Percentiles rank a stretch among this genome's conserved stretches.
Evolutionary conservation across 2,113 vertebrate genomes (phyloP).

Genomic region (Dasyurus viverrinus): DNA sequence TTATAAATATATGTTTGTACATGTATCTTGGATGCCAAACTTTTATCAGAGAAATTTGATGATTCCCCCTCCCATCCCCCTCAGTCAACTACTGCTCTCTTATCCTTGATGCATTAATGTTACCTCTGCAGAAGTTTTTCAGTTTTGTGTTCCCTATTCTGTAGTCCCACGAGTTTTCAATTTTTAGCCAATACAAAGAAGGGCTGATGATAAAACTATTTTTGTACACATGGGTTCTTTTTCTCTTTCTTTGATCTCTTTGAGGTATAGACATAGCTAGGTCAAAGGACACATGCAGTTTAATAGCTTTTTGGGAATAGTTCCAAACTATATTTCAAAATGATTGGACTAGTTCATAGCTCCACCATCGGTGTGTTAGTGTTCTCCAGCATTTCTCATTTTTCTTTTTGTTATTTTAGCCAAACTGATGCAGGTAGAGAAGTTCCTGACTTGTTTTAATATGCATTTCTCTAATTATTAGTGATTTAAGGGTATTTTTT

Average conservation of each 20-base stretch:
- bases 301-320: not conserved
- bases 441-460: not conserved
- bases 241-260: not conserved
- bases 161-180: not conserved
- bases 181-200: not conserved
- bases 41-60: not conserved
- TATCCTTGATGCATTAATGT: not conserved
- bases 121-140: not conserved
- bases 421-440: not conserved
- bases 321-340: not conserved
- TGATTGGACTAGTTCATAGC: not conserved
- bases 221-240: not conserved
- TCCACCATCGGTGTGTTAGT: not conserved
- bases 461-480: not conserved
- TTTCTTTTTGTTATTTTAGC: not conserved
- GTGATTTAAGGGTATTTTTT: not conserved
- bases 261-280: not conserved
- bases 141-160: not conserved
- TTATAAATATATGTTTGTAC: not conserved
- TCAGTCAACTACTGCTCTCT: not conserved
- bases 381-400: not conserved
- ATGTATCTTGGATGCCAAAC: not conserved
- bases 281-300: not conserved
- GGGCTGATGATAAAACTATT: not conserved
- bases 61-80: not conserved